Conservation (phyloP, 2,888 invertebrate species). For the Meteorus colon region DNA sequence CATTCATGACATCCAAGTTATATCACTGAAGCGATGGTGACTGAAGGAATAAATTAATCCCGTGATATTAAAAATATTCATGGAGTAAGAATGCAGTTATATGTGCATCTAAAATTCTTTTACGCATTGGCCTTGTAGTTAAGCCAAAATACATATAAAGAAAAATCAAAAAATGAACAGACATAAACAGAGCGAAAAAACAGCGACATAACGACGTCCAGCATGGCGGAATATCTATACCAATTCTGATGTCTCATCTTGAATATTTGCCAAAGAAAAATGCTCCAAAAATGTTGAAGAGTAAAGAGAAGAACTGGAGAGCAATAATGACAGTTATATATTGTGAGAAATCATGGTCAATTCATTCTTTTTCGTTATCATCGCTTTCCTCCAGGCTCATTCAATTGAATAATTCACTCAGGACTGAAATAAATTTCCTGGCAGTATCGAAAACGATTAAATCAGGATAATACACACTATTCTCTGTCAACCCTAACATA, state of each 20-base stretch:
- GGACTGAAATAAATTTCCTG: not conserved
- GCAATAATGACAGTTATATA: too few relatives aligned
- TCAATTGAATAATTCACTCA: too few relatives aligned
- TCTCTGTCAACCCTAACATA: constrained; percentile 3
- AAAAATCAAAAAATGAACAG: not conserved
- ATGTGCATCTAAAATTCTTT: not conserved
- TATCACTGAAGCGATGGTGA: too few relatives aligned
- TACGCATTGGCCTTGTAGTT: not conserved
- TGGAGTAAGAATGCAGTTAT: not conserved
- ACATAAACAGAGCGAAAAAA: not conserved
- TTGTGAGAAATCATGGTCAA: too few relatives aligned
- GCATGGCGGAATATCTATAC: not conserved
- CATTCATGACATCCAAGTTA: too few relatives aligned
- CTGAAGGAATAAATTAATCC: too few relatives aligned
- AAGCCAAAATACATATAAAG: not conserved
- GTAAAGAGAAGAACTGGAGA: not conserved
- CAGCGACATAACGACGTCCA: not conserved
- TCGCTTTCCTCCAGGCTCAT: not conserved
- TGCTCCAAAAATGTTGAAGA: not conserved
- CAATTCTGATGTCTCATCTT: not conserved
- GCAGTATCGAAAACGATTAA: not conserved
- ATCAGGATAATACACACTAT: not conserved
- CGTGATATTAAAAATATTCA: not conserved
- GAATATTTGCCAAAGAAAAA: constrained; percentile 16
- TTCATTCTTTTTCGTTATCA: not conserved